Evolutionary conservation across 2,113 vertebrate species (phyloP).

Genomic region (Alectura lathami): DNA sequence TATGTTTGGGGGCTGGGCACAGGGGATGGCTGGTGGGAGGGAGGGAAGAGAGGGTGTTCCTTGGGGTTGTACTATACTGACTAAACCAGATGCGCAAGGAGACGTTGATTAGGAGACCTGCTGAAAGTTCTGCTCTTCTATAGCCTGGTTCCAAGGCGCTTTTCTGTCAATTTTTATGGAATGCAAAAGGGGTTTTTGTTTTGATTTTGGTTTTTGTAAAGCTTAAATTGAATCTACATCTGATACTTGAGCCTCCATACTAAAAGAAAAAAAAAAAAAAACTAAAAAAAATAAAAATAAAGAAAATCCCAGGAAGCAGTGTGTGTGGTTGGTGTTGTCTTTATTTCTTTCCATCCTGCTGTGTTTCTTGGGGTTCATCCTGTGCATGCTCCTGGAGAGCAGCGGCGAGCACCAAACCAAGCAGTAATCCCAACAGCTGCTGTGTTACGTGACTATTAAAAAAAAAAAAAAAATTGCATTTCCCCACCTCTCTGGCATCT

Average conservation of each 20-base stretch:
- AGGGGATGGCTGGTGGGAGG: slow-evolving; percentile 27
- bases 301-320: slow-evolving; percentile 49
- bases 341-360: background rate
- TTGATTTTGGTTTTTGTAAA: slow-evolving; percentile 81
- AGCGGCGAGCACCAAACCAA: accelerated
- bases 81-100: slow-evolving; percentile 33
- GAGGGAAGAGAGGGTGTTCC: slow-evolving; percentile 29
- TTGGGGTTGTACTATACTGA: background rate
- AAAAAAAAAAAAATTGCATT: background rate
- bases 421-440: background rate
- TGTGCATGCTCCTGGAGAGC: accelerated
- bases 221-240: slow-evolving; percentile 82
- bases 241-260: slow-evolving; percentile 83
- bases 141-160: slow-evolving; percentile 67
- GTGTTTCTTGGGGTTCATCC: background rate
- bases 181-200: slow-evolving; percentile 78
- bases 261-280: slow-evolving; percentile 65
- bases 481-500: background rate
- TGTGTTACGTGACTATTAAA: accelerated
- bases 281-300: slow-evolving; percentile 56
- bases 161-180: slow-evolving; percentile 82
- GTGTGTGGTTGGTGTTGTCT: background rate
- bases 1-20: slow-evolving; percentile 71
- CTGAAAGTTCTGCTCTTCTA: slow-evolving; percentile 61
- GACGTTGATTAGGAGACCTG: slow-evolving; percentile 26